These are phyloP conservation scores for Acipenser oxyrinchus DNA, from an alignment of 2,797 vertebrate species.

Conservation along the genomic window DNA sequence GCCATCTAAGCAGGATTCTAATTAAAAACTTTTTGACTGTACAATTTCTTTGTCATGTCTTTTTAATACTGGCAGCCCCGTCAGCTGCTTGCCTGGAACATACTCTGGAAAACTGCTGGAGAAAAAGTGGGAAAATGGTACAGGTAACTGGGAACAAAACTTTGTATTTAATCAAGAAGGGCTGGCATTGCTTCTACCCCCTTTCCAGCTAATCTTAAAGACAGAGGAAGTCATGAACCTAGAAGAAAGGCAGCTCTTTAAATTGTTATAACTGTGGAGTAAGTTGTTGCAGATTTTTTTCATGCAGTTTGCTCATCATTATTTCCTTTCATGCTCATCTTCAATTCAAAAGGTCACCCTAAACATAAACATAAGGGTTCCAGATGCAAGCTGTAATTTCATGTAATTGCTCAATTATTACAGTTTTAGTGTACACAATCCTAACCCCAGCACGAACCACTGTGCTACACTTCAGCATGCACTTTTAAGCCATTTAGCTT, in stretches of 20 bases:
- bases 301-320: conserved; percentile 68
- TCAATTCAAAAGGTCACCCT: conserved; percentile 67
- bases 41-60: neutral
- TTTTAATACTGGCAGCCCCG: neutral
- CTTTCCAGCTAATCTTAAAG: conserved; percentile 65
- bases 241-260: conserved; percentile 69
- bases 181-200: conserved; percentile 67
- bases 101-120: neutral
- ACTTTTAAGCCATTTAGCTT: neutral
- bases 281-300: conserved; percentile 85
- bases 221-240: conserved; percentile 71
- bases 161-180: conserved; percentile 72
- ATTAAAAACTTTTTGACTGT: too few species aligned
- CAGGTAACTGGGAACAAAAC: conserved; percentile 34
- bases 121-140: neutral
- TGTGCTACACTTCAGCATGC: conserved; percentile 7
- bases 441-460: conserved; percentile 27
- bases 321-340: conserved; percentile 83
- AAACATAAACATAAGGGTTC: conserved; percentile 73
- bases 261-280: conserved; percentile 76
- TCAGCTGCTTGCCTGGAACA: neutral
- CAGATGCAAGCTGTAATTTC: conserved; percentile 63
- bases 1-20: too few species aligned
- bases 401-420: conserved; percentile 23
- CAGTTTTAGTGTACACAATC: conserved; percentile 24